These are phyloP conservation scores for Triops longicaudatus DNA, from an alignment of 1,140 invertebrate genomes.

Conservation along the genomic window DNA sequence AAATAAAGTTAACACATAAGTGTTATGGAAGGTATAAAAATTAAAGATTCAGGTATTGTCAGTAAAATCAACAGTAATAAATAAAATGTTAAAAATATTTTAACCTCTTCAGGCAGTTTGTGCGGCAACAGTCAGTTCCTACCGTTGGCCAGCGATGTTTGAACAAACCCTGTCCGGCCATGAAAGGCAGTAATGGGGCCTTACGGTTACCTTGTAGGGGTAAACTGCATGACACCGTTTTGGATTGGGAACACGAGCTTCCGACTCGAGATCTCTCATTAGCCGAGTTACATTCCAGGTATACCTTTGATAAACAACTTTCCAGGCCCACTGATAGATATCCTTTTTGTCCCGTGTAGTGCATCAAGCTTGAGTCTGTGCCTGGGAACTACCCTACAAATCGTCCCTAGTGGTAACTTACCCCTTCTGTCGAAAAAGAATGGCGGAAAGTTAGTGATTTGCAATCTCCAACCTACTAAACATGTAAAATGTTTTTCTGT, in stretches of 20 bases:
- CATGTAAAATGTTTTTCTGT: slow-evolving; percentile 50
- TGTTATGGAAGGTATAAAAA: too few species aligned
- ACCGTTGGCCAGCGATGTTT: slow-evolving; percentile 87
- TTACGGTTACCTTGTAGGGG: slow-evolving; percentile 66
- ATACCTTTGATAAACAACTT: slow-evolving; percentile 31
- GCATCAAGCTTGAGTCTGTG: slow-evolving; percentile 86
- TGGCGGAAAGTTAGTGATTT: slow-evolving; percentile 81
- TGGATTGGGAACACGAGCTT: slow-evolving; percentile 97
- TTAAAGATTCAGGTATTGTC: too few species aligned
- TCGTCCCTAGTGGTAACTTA: slow-evolving; percentile 90
- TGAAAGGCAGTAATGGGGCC: slow-evolving; percentile 40
- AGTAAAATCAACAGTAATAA: too few species aligned
- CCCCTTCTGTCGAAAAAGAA: slow-evolving; percentile 81
- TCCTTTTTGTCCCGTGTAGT: slow-evolving; percentile 44
- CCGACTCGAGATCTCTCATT: slow-evolving; percentile 80
- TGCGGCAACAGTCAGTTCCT: slow-evolving; percentile 63
- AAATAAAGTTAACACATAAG: too few species aligned
- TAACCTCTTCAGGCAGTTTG: slow-evolving; percentile 70
- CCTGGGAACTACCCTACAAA: slow-evolving; percentile 93
- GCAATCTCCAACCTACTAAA: slow-evolving; percentile 95
- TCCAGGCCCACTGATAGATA: neutral
- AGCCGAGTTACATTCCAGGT: slow-evolving; percentile 81
- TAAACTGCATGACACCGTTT: slow-evolving; percentile 76
- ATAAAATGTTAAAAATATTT: too few species aligned
- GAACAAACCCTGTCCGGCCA: slow-evolving; percentile 60